Evolutionary conservation across 2,113 vertebrate species (phyloP), one percentile per base, ranked within the genome.

Genomic region (Setophaga coronata): DNA sequence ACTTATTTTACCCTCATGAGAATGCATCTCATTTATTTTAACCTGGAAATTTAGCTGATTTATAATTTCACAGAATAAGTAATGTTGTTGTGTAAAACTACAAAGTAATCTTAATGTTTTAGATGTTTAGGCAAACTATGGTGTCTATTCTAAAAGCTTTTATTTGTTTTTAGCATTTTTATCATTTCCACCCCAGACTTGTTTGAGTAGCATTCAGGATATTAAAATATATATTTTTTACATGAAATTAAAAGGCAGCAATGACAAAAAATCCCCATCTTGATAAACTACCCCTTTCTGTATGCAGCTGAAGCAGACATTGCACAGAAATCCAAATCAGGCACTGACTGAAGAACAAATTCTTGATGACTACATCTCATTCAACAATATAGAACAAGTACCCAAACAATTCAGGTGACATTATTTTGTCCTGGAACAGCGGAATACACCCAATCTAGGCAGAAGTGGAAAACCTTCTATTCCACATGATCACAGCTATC

Each of bases 261-360:
- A 47, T 26, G 10, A 34, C 9, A 53, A 48, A 43, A n/a, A 12
- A 3, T 1, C 0, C 12, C 12, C 21, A 56, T 1, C 10, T 40
- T 72, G 19, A 60, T 42, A 38, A 54, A n/a, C 3, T 34, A 48
- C 17, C 50, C 50, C 8, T 54, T 78, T 67, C 42, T 82, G 3
- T 50, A 54, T 3, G 6, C 13, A 90, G 12, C 14, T 67, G 62
- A 84, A 93, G 14, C 6, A 89, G 90, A 79, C 3, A 56, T 25
- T 42, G 15, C 42, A 18, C 19, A 61, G 47, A 77, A 82, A 71
- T 38, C 5, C 45, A 38, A 72, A 64, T 42, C 26, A 57, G 38
- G 14, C 12, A 67, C 20, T 50, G 33, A 71, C 18, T 6, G 40
- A 90, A 89, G 29, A 66, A 70, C 25, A 87, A 83, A 84, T 23